Evolutionary conservation across 2,888 invertebrate species (phyloP), one percentile per base, ranked within the genome.

Genomic region (Drosophila histrio): DNA sequence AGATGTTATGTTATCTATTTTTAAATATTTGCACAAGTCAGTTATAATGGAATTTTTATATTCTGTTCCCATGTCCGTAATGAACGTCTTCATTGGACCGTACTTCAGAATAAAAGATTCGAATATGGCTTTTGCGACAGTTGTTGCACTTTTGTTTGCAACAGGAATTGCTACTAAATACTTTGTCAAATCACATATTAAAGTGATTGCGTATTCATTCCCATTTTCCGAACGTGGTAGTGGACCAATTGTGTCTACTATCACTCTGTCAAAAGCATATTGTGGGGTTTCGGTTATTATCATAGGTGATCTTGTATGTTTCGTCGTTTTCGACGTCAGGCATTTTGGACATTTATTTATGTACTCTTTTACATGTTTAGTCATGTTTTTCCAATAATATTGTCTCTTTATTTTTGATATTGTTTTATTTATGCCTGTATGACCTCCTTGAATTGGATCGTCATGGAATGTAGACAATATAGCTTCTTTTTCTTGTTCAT

Each of bases 11-110:
- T 36, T 36, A 0, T 36, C 9, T 9, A 32, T 17, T 9, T 36
- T 36, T 9, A 36, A 17, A 36, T 36, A 36, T 9, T 36, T 36
- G 9, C 36, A 36, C 17, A 36, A 36, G 9, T 36, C 17, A 9
- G 2, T 36, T 15, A 17, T 9, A 36, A 36, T 17, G 1, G 3
- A n/a, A n/a, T n/a, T n/a, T n/a, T n/a, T n/a, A n/a, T n/a, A n/a
- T n/a, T n/a, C n/a, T n/a, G n/a, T n/a, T n/a, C n/a, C n/a, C n/a
- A n/a, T n/a, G n/a, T n/a, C n/a, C n/a, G n/a, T n/a, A n/a, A n/a
- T n/a, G n/a, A n/a, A n/a, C n/a, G n/a, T n/a, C n/a, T n/a, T n/a
- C 47, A 32, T 34, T 49, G 49, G 34, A 49, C 47, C 32, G 32
- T 13, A n/a, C n/a, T 47, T 47, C 3, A 47, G 46, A 22, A 32